Conservation (phyloP, 64 coral and sea anemone species). For the Montipora capricornis region DNA sequence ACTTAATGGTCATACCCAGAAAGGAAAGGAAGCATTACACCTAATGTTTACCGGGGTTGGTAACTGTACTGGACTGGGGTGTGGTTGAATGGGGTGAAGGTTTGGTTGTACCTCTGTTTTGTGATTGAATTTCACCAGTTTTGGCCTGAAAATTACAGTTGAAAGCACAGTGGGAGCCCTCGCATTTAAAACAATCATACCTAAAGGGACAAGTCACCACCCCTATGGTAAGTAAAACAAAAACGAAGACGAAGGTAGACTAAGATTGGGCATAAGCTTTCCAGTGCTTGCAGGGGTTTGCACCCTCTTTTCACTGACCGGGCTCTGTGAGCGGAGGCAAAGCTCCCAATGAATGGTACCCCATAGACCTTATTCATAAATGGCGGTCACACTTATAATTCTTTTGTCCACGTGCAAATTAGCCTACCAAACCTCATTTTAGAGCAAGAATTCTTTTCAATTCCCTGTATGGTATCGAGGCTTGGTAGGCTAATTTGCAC, state of each 20-base stretch:
- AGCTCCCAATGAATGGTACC: conserved; percentile 59
- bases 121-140: conserved; percentile 11
- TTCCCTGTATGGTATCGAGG: no score
- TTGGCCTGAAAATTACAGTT: conserved; percentile 47
- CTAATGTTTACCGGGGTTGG: conserved; percentile 23
- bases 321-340: conserved; percentile 43
- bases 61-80: conserved; percentile 6
- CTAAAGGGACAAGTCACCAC: conserved; percentile 58
- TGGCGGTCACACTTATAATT: no score
- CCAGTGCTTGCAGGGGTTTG: conserved; percentile 38
- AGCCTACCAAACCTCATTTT: no score
- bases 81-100: background rate
- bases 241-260: conserved; percentile 19
- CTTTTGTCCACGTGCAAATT: no score
- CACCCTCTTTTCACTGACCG: background rate
- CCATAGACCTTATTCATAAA: background rate
- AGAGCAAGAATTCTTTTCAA: no score
- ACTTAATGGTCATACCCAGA: conserved; percentile 33
- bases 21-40: background rate
- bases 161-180: conserved; percentile 29
- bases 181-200: conserved; percentile 42
- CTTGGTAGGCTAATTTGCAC: no score
- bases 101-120: conserved; percentile 6
- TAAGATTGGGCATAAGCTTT: conserved; percentile 14
- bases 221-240: conserved; percentile 57